Conservation (phyloP, 2,888 invertebrate genomes). For the Lordiphosa andalusiaca region DNA sequence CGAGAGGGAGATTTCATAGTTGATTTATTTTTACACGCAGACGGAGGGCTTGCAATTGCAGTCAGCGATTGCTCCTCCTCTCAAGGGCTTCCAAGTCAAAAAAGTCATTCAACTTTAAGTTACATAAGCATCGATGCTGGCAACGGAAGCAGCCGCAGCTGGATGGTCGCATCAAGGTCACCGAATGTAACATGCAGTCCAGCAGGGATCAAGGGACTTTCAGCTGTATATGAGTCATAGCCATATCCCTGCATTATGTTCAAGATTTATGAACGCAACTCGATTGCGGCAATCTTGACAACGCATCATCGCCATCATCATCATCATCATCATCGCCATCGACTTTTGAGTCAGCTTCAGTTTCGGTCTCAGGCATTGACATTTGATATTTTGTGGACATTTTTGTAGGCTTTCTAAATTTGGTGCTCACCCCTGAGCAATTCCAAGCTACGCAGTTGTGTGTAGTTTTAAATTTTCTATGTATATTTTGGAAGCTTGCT, state of each 20-base stretch:
- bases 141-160: slow-evolving; percentile 25
- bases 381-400: slow-evolving; percentile 58
- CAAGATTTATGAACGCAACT: slow-evolving; percentile 25
- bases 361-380: slow-evolving; percentile 52
- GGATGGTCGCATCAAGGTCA: slow-evolving; percentile 45
- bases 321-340: no score
- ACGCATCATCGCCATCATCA: slow-evolving; percentile 2
- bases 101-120: slow-evolving; percentile 64
- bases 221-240: slow-evolving; percentile 28
- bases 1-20: slow-evolving; percentile 26
- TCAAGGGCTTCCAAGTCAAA: slow-evolving; percentile 35
- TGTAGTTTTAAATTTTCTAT: slow-evolving; percentile 8
- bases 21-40: slow-evolving; percentile 47
- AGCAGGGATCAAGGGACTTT: slow-evolving; percentile 24
- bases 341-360: slow-evolving; percentile 2
- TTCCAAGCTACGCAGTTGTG: slow-evolving; percentile 16
- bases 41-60: slow-evolving; percentile 17
- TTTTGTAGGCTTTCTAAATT: slow-evolving; percentile 63
- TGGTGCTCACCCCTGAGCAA: slow-evolving; percentile 35
- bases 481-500: slow-evolving; percentile 28
- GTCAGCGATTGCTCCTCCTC: slow-evolving; percentile 4
- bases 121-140: slow-evolving; percentile 47
- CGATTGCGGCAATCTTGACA: slow-evolving; percentile 1
- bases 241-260: slow-evolving; percentile 10
- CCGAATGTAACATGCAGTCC: slow-evolving; percentile 35